phyloP scores from a whole-genome alignment of 2,888 invertebrate genomes.

The Pterostichus niger region DNA sequence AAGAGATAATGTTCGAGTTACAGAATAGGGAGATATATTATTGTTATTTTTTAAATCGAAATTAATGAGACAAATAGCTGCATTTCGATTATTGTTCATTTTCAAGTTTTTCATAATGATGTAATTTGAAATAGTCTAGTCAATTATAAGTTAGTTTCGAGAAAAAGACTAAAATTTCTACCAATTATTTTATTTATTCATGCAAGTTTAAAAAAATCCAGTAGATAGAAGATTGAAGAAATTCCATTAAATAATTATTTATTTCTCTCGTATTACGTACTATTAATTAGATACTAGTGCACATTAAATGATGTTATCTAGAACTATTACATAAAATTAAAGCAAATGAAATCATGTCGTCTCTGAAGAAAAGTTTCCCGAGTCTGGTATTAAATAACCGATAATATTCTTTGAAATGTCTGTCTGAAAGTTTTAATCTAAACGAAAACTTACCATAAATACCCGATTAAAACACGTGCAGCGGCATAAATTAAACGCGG shows the following conservation, averaged over 20 bases:
- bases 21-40: no score
- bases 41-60: no score
- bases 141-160: no score
- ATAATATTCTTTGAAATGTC: conserved; percentile 22
- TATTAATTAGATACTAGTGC: background rate
- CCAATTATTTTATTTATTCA: no score
- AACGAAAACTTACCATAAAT: conserved; percentile 45
- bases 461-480: conserved; percentile 17
- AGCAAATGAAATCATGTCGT: conserved; percentile 39
- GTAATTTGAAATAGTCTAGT: no score
- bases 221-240: background rate
- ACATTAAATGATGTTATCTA: conserved; percentile 15
- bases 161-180: no score
- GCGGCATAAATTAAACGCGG: background rate
- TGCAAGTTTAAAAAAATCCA: no score
- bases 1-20: no score
- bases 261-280: background rate
- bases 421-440: conserved; percentile 30
- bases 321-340: conserved; percentile 10
- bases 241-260: conserved; percentile 3
- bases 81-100: no score
- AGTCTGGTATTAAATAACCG: conserved; percentile 42
- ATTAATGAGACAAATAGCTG: no score
- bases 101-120: no score
- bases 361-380: conserved; percentile 11